These are phyloP conservation scores for Ochotona princeps DNA, from an alignment of 2,113 vertebrate species.

Conservation along the genomic window DNA sequence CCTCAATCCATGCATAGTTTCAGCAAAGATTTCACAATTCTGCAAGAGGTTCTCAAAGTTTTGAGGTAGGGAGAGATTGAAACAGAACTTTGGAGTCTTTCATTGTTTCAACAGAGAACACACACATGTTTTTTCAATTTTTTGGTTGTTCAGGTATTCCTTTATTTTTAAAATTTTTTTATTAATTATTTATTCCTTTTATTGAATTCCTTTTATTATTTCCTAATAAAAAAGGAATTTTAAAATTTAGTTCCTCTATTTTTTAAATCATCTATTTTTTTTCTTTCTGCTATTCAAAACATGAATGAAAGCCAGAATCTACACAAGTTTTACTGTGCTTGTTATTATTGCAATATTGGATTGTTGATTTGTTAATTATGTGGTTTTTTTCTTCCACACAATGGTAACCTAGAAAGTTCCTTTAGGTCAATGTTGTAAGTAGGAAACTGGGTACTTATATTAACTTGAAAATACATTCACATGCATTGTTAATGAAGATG, in stretches of 20 bases:
- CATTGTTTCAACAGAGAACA: constrained; percentile 79
- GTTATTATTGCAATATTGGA: constrained; percentile 34
- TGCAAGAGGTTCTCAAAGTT: constrained; percentile 31
- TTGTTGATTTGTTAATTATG: constrained; percentile 30
- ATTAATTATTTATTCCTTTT: too few relatives aligned
- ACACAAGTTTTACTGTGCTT: constrained; percentile 32
- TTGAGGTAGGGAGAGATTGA: not conserved
- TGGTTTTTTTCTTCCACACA: constrained; percentile 39
- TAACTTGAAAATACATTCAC: constrained; percentile 37
- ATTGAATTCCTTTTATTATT: too few relatives aligned
- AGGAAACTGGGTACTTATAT: constrained; percentile 47
- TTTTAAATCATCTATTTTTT: constrained; percentile 19
- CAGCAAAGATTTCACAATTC: constrained; percentile 29
- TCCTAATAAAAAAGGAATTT: too few relatives aligned
- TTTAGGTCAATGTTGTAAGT: constrained; percentile 58
- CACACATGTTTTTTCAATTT: constrained; percentile 77
- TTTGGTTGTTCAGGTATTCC: constrained; percentile 77
- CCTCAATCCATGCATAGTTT: not conserved
- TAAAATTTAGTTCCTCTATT: constrained; percentile 53
- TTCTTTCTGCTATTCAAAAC: constrained; percentile 55
- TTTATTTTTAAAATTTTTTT: constrained; percentile 32
- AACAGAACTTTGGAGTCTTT: constrained; percentile 73
- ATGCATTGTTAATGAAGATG: constrained; percentile 44
- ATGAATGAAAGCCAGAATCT: constrained; percentile 7
- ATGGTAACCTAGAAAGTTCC: constrained; percentile 55